phyloP scores from a whole-genome alignment of 2,888 invertebrate genomes.

The Bedellia somnulentella region DNA sequence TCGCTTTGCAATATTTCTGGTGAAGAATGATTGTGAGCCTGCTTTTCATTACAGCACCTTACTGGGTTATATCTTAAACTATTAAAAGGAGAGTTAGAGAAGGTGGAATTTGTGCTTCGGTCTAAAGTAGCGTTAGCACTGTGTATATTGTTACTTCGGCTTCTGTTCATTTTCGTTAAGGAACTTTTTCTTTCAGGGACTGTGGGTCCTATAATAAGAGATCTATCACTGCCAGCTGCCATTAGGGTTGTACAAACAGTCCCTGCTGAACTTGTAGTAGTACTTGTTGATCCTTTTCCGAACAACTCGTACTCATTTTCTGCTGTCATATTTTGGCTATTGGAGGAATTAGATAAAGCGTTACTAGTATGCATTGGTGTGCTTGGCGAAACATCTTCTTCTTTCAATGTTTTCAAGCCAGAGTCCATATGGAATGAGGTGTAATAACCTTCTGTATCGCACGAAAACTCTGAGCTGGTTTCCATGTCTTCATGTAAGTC shows the following conservation, averaged over 20 bases:
- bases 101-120: conserved; percentile 43
- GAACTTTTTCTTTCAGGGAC: conserved; percentile 85
- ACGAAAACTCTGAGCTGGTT: conserved; percentile 89
- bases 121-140: conserved; percentile 61
- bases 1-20: conserved; percentile 41
- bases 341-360: conserved; percentile 69
- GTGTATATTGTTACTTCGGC: conserved; percentile 45
- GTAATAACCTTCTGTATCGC: conserved; percentile 97
- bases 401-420: conserved; percentile 83
- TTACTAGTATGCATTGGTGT: conserved; percentile 74
- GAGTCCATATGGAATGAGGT: conserved; percentile 97
- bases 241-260: conserved; percentile 84
- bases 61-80: conserved; percentile 34
- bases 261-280: conserved; percentile 87
- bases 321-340: conserved; percentile 71
- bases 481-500: conserved; percentile 82
- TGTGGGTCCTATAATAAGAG: conserved; percentile 68
- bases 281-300: conserved; percentile 89
- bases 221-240: conserved; percentile 67
- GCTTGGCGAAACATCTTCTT: conserved; percentile 64
- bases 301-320: conserved; percentile 91
- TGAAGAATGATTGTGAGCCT: conserved; percentile 31
- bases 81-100: conserved; percentile 38
- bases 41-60: conserved; percentile 32
- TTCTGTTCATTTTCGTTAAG: conserved; percentile 61